Percentiles rank a stretch among this genome's conserved stretches.
These are phyloP conservation scores for Myiagra hebetior DNA, from an alignment of 2,113 vertebrate genomes.

Conservation along the genomic window DNA sequence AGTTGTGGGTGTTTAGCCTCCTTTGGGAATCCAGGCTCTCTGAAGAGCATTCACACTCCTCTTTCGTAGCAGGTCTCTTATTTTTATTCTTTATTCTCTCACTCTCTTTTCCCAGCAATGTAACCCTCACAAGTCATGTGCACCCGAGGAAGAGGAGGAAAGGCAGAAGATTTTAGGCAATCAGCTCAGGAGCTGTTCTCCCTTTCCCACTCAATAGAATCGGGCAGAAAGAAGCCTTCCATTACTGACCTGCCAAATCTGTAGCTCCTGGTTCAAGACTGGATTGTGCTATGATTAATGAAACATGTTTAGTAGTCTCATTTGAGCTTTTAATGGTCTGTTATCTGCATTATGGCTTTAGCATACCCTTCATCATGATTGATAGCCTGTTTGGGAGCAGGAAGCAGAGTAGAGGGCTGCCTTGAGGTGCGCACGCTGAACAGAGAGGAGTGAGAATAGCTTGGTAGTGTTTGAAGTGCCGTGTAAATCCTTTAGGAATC, in stretches of 20 bases:
- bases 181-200: not conserved
- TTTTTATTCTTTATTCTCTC: not conserved
- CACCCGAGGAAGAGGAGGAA: not conserved
- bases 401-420: not conserved
- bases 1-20: not conserved
- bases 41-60: not conserved
- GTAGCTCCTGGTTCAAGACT: conserved; percentile 13
- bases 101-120: not conserved
- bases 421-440: not conserved
- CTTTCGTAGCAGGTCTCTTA: not conserved
- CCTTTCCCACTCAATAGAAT: not conserved
- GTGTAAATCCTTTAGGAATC: not conserved
- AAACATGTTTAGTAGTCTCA: conserved; percentile 50
- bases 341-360: conserved; percentile 21
- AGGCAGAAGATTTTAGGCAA: not conserved
- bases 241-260: not conserved
- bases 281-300: conserved; percentile 55
- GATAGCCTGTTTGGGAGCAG: conserved; percentile 15
- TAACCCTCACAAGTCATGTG: not conserved
- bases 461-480: not conserved
- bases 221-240: not conserved
- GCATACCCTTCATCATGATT: conserved; percentile 20
- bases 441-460: not conserved
- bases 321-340: conserved; percentile 52
- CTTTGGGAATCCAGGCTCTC: not conserved